These are phyloP conservation scores for Lysiphlebus fabarum DNA, from an alignment of 1,140 invertebrate genomes.

Conservation along the genomic window DNA sequence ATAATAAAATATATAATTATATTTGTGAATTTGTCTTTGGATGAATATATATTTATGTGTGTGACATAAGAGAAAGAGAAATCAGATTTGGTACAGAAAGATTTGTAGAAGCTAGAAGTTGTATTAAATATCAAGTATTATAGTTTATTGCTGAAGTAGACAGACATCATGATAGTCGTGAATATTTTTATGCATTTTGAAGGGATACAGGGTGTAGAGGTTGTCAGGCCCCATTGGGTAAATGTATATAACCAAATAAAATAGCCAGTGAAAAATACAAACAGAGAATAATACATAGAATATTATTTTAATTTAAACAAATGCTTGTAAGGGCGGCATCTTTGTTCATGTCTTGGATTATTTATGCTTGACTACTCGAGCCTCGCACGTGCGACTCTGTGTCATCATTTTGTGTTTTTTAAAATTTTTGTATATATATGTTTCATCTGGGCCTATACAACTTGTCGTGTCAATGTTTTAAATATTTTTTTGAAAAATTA, in stretches of 20 bases:
- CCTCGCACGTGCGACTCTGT: constrained; percentile 52
- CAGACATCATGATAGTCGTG: too few relatives aligned
- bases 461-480: constrained; percentile 7
- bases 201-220: neutral
- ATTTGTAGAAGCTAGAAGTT: too few relatives aligned
- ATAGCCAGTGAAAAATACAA: constrained; percentile 34
- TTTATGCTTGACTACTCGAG: constrained; percentile 51
- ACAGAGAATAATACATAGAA: constrained; percentile 34
- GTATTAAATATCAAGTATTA: too few relatives aligned
- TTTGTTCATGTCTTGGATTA: constrained; percentile 56
- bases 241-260: constrained; percentile 36
- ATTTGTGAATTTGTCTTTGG: too few relatives aligned
- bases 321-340: constrained; percentile 54
- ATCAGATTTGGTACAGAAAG: too few relatives aligned
- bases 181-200: too few relatives aligned
- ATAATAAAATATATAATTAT: too few relatives aligned
- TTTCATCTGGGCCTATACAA: constrained; percentile 18
- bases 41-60: too few relatives aligned
- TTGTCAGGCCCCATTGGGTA: neutral
- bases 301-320: constrained; percentile 59
- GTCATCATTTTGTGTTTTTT: constrained; percentile 43
- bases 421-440: constrained; percentile 29
- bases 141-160: too few relatives aligned
- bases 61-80: too few relatives aligned
- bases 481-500: neutral